Conservation (phyloP, 2,888 invertebrate species). For the Leptopilina drosophilae region DNA sequence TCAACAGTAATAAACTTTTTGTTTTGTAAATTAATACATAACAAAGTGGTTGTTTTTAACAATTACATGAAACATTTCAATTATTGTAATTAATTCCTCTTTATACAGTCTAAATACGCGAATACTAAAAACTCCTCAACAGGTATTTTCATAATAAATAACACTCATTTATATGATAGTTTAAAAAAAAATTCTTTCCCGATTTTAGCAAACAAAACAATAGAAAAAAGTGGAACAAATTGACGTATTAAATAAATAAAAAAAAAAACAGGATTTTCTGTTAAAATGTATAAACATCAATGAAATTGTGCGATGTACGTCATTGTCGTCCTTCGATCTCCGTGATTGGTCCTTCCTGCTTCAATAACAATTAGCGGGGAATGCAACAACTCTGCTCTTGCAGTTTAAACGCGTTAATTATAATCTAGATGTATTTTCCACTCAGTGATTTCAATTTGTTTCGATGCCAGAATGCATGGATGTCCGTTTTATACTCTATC, state of each 20-base stretch:
- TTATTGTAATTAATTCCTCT: too few relatives aligned
- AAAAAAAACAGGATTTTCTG: neutral
- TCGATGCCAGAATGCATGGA: constrained; percentile 43
- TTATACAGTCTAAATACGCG: too few relatives aligned
- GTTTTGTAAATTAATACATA: too few relatives aligned
- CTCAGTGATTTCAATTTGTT: constrained; percentile 61
- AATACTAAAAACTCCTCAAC: too few relatives aligned
- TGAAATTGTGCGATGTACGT: constrained; percentile 6
- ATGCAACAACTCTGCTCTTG: constrained; percentile 24
- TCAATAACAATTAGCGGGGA: constrained; percentile 23
- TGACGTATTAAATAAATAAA: neutral
- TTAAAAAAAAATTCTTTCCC: too few relatives aligned
- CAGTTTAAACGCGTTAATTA: constrained; percentile 47
- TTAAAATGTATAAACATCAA: neutral
- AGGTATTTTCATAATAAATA: too few relatives aligned
- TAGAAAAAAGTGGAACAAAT: neutral
- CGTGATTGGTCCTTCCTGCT: constrained; percentile 28
- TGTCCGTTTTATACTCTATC: constrained; percentile 23
- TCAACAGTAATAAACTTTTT: too few relatives aligned
- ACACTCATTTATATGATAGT: too few relatives aligned
- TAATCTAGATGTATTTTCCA: constrained; percentile 53
- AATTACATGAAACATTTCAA: too few relatives aligned
- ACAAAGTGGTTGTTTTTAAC: too few relatives aligned
- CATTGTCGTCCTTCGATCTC: constrained; percentile 20
- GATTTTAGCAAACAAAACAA: neutral